Conservation (phyloP, 2,888 invertebrate species). For the Drosophila hamatofila region DNA sequence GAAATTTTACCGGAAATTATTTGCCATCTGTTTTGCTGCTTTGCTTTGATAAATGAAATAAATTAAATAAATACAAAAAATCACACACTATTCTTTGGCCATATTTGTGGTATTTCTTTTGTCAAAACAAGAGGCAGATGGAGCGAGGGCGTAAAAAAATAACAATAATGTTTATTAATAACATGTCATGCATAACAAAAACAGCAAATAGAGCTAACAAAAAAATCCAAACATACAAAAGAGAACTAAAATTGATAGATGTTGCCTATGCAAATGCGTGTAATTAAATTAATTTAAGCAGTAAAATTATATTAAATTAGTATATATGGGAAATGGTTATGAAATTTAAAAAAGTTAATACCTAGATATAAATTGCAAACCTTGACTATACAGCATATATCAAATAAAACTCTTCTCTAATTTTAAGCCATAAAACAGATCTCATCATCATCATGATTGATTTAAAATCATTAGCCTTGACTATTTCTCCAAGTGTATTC, state of each 20-base stretch:
- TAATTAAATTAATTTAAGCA: slow-evolving; percentile 23
- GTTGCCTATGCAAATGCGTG: neutral
- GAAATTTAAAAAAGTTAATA: neutral
- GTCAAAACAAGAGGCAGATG: slow-evolving; percentile 26
- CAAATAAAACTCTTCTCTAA: neutral
- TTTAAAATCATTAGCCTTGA: neutral
- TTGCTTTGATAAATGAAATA: slow-evolving; percentile 47
- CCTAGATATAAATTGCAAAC: neutral
- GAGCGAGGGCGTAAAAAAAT: neutral
- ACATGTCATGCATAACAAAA: slow-evolving; percentile 34
- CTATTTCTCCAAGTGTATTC: neutral
- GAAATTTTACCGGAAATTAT: slow-evolving; percentile 55
- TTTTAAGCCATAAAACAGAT: no score
- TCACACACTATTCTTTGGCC: slow-evolving; percentile 20
- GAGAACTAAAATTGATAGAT: slow-evolving; percentile 8
- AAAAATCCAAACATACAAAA: slow-evolving; percentile 15
- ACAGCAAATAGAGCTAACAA: slow-evolving; percentile 7
- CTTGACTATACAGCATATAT: neutral
- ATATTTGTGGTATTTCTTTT: slow-evolving; percentile 44
- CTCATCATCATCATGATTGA: neutral
- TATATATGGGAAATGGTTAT: neutral
- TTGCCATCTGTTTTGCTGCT: slow-evolving; percentile 49
- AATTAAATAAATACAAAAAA: slow-evolving; percentile 1
- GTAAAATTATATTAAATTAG: neutral
- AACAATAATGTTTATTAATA: slow-evolving; percentile 46